Base-by-base conservation (phyloP, 2,888 invertebrate species). In the Limenitis camilla region DNA sequence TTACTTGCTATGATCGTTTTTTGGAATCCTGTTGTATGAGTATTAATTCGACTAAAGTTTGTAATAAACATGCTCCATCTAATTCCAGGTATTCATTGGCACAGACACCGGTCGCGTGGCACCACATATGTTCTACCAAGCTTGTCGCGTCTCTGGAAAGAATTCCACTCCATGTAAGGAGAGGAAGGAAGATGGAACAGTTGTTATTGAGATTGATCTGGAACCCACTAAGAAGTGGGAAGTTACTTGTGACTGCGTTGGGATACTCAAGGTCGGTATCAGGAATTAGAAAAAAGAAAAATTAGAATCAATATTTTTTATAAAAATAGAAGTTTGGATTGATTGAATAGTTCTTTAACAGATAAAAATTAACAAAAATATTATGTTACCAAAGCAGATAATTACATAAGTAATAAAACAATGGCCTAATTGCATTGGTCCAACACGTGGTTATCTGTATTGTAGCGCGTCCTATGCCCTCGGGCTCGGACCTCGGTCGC, bases 111-210 rank as follows among this genome's bases (percentile, higher is more conserved):
- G 96, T 0, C 92, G 95, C 54, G 95, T 96, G 6, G 92, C 94
- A 5, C 98, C 98, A 0, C 98, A 98, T 79, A 96, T 98, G 92
- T 98, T 98, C 81, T 98, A 98, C 85, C 97, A 98, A 79, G 97
- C 98, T 3, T 98, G 98, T 72, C 93, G 96, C 59, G 98, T 98
- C 0, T 95, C 95, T 54, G 98, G 98, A 5, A 98, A 98, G 84
- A 98, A 97, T 80, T 97, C 97, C 7, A 97, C 97, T 1, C 94
- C 95, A 0, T 97, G 97, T 81, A 89, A 91, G 57, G 97, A 97
- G 78, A 91, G 93, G 62, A 96, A 96, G 74, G 91, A 97, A 48
- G 96, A 97, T 66, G 97, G 97, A n/a, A 98, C 97, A 1, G 94
- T 95, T 62, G 93, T 97, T 55, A 97, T 98, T 61, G 97, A 97